Base-by-base conservation (phyloP, 2,888 invertebrate genomes). In the Hedychridium roseum region DNA sequence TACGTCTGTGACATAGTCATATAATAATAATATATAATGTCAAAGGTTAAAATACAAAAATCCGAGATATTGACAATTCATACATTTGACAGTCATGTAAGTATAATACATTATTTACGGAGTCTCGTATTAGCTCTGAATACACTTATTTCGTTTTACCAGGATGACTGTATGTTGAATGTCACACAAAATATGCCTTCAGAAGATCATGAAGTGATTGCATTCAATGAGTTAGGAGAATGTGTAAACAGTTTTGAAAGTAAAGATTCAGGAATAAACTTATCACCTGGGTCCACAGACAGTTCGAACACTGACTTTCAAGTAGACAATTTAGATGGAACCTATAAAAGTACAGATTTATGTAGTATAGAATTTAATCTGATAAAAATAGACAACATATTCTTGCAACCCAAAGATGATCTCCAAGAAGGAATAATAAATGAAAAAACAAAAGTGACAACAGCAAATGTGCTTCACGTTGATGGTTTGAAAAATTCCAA, bases 161-260 rank as follows among this genome's bases (percentile, higher is more conserved):
- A 62, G 54, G 54, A 57, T 31, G 50, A 61, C 30, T 52, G 53
- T 2, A 44, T 41, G 17, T 14, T 66, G 17, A 44, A 54, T 28
- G 17, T 47, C 3, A 40, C 56, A n/a, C 41, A 55, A 16, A 60
- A 50, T 12, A 50, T 56, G 9, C 35, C 52, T 6, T 42, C 41
- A 3, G 55, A 53, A 39, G 60, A 27, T 43, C 28, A 31, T 4
- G 50, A 57, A 3, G 17, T 18, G 4, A 47, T 49, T 2, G 51
- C 49, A 7, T 53, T 64, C 2, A 55, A 64, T 38, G 63, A 64
- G 17, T 36, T 68, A 7, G 50, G 61, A 44, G 61, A 66, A 35
- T 64, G 57, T 26, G 48, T 60, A n/a, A 50, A 50, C 38, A 59
- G 51, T 44, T 18, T 61, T 1, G 60, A 64, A 41, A 67, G 52